Evolutionary conservation across 2,888 invertebrate species (phyloP), one percentile per base, ranked within the genome.

Genomic region (Caenorhabditis angaria): DNA sequence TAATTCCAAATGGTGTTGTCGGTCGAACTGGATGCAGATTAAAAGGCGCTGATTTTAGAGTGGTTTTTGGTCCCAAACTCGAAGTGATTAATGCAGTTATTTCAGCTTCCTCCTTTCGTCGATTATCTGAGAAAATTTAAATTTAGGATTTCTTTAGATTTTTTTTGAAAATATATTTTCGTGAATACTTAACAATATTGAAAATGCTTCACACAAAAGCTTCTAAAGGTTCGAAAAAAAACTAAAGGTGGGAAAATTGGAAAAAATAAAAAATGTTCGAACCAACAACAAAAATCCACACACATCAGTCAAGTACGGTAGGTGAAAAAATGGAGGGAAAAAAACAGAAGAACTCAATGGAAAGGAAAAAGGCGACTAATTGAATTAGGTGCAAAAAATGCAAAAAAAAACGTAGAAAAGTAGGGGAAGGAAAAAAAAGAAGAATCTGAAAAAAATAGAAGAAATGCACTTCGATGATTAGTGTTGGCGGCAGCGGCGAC

Each of bases 1-100:
- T 66, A 47, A 75, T 78, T 61, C 83, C 83, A 83, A 85, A 83
- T 59, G 85, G 85, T 63, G 85, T 85, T 20, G 85, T 85, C 18
- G 85, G 85, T 27, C 85, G 74, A 10, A 85, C 85, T 28, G 85
- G 82, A 65, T 41, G 10, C 14, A 41, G n/a, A n/a, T n/a, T 41
- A 14, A 41, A 41, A 3, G 10, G 76, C 51, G 77, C 72, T 57
- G 79, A 71, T 60, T 77, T 79, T 53, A 70, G 66, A 18, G 57
- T 58, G 29, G 63, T 69, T 25, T 54, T 29, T n/a, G 68, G 62
- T 32, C 59, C 61, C 56, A 69, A 51, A 56, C 65, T 70, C 28
- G 66, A 66, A 32, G 63, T 70, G 32, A 67, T 68, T 58, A 74
- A 51, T 22, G 66, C 69, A 22, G 64, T 64, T 14, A 66, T 58